These are phyloP conservation scores for Xanthorhoe designata DNA, from an alignment of 2,888 invertebrate genomes.

Conservation along the genomic window DNA sequence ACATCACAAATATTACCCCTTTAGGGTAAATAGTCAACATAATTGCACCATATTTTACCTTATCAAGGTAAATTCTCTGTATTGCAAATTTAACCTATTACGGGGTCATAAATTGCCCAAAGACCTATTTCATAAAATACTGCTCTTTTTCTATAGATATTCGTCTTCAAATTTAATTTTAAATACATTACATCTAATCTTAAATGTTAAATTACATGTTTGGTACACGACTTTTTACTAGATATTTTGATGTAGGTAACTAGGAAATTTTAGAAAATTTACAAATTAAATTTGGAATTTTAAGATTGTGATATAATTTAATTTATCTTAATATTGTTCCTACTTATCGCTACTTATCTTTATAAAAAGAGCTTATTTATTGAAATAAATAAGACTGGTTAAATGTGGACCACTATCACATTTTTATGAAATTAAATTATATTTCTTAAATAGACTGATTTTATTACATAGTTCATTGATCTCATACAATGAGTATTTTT, in stretches of 20 bases:
- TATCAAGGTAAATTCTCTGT: background rate
- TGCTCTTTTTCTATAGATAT: conserved; percentile 10
- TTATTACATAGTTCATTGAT: conserved; percentile 51
- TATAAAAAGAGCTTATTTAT: conserved; percentile 23
- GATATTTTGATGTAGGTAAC: background rate
- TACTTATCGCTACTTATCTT: conserved; percentile 4
- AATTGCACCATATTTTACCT: background rate
- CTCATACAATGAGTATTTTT: conserved; percentile 59
- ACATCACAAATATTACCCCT: background rate
- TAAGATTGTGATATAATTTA: conserved; percentile 1
- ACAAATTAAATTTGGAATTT: conserved; percentile 1
- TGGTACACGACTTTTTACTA: background rate
- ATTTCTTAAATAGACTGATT: conserved; percentile 62
- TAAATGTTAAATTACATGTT: background rate
- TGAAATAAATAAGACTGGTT: conserved; percentile 17
- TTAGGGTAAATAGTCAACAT: conserved; percentile 1
- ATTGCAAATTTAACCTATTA: background rate
- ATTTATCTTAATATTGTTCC: background rate
- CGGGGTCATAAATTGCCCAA: background rate
- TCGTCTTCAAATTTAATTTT: background rate
- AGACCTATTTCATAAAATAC: background rate
- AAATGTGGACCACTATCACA: conserved; percentile 35
- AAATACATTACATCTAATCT: background rate
- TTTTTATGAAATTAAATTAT: conserved; percentile 40
- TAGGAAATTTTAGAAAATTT: background rate